Evolutionary conservation across 2,113 vertebrate genomes (phyloP).

Genomic region (Anser cygnoides): DNA sequence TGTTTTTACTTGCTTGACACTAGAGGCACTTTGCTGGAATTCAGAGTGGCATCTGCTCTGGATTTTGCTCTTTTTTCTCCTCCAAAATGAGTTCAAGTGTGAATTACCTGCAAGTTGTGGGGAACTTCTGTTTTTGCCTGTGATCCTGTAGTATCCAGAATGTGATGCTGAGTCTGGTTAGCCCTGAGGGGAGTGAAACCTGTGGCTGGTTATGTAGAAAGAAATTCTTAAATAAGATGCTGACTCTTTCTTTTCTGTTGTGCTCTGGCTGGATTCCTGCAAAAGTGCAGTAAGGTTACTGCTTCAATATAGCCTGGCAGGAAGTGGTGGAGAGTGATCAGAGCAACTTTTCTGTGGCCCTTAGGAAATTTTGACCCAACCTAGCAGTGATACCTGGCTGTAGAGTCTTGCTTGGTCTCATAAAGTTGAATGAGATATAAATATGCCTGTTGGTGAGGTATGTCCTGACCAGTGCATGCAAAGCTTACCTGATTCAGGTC

Average conservation of each 20-base stretch:
- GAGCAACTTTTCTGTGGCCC: neutral
- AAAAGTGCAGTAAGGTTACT: neutral
- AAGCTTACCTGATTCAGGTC: neutral
- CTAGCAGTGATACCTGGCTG: neutral
- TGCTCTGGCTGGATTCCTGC: neutral
- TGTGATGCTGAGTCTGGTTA: accelerated
- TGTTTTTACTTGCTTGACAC: neutral
- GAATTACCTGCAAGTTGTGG: neutral
- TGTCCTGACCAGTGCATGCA: neutral
- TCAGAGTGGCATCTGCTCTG: neutral
- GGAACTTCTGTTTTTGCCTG: neutral
- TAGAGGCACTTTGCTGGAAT: neutral
- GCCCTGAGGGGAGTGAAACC: neutral
- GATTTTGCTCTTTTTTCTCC: neutral
- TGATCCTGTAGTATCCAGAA: neutral
- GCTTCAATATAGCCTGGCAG: neutral
- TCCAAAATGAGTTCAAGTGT: neutral
- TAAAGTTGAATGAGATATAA: neutral
- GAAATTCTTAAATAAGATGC: neutral
- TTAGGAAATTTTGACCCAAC: neutral
- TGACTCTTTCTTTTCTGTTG: neutral
- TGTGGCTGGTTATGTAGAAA: neutral
- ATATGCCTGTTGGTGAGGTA: neutral
- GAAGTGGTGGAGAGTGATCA: neutral
- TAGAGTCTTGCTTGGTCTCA: neutral